Conservation (phyloP, 1,140 invertebrate species). For the Octopus sinensis region DNA sequence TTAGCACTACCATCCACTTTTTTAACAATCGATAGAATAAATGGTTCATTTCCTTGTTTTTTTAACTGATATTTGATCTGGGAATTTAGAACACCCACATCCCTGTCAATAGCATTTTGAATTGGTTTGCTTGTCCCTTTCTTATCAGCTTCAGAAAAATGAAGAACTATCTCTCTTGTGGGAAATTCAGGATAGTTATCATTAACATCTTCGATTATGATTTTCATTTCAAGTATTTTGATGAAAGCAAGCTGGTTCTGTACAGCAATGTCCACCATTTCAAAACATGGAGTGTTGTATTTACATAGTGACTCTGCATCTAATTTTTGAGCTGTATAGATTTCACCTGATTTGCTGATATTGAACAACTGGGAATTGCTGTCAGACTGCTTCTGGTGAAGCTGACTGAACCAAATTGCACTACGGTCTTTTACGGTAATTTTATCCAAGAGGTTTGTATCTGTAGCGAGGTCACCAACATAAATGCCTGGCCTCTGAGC, state of each 20-base stretch:
- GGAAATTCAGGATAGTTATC: conserved; percentile 86
- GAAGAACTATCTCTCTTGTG: conserved; percentile 28
- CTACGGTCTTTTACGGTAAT: background rate
- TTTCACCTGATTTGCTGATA: conserved; percentile 30
- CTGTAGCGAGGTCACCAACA: background rate
- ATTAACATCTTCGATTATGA: conserved; percentile 72
- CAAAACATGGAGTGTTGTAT: conserved; percentile 27
- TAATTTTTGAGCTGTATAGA: conserved; percentile 30
- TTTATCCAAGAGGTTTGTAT: background rate
- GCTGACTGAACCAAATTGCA: background rate
- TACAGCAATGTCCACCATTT: conserved; percentile 29
- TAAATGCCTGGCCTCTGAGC: background rate
- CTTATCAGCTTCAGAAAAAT: conserved; percentile 56
- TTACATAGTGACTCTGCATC: conserved; percentile 34
- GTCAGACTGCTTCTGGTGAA: background rate
- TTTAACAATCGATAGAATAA: conserved; percentile 30
- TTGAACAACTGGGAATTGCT: conserved; percentile 24
- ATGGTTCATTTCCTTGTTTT: conserved; percentile 26
- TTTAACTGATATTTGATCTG: conserved; percentile 42
- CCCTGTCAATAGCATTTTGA: conserved; percentile 43
- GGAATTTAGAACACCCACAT: conserved; percentile 63
- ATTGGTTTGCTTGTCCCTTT: conserved; percentile 69
- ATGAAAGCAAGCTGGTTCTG: conserved; percentile 43
- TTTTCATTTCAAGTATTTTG: conserved; percentile 34
- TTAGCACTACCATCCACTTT: conserved; percentile 21